Conservation (phyloP, 2,888 invertebrate species). For the Seira sanloemensis region DNA sequence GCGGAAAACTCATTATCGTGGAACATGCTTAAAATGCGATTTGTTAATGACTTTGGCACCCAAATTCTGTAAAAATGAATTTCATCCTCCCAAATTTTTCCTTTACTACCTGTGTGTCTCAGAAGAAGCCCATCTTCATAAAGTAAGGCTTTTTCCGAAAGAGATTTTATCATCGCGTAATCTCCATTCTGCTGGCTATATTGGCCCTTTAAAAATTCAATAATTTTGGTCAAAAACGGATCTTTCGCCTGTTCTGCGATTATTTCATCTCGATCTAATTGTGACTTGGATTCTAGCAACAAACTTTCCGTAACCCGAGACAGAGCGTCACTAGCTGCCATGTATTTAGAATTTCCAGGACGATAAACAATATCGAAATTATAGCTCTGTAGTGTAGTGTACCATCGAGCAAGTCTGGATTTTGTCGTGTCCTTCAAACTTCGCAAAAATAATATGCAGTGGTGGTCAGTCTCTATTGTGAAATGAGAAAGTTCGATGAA, state of each 20-base stretch:
- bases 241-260: constrained; percentile 30
- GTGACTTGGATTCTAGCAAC: neutral
- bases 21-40: constrained; percentile 10
- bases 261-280: neutral
- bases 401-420: constrained; percentile 62
- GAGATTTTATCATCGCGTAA: neutral
- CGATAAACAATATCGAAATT: constrained; percentile 56
- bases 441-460: constrained; percentile 58
- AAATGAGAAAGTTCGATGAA: constrained; percentile 71
- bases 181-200: neutral
- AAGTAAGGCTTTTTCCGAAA: neutral
- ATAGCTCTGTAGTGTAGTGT: constrained; percentile 57
- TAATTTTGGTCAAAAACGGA: neutral
- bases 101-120: constrained; percentile 34
- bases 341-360: constrained; percentile 24
- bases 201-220: neutral
- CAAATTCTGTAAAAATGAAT: constrained; percentile 37
- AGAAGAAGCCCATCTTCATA: constrained; percentile 36
- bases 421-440: constrained; percentile 60
- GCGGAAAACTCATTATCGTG: constrained; percentile 23
- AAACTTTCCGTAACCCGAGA: neutral
- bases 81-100: constrained; percentile 55
- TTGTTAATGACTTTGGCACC: constrained; percentile 23
- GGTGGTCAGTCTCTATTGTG: constrained; percentile 71
- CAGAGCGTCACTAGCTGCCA: constrained; percentile 38